phyloP scores from a whole-genome alignment of 1,140 invertebrate species.

The Maniola jurtina region DNA sequence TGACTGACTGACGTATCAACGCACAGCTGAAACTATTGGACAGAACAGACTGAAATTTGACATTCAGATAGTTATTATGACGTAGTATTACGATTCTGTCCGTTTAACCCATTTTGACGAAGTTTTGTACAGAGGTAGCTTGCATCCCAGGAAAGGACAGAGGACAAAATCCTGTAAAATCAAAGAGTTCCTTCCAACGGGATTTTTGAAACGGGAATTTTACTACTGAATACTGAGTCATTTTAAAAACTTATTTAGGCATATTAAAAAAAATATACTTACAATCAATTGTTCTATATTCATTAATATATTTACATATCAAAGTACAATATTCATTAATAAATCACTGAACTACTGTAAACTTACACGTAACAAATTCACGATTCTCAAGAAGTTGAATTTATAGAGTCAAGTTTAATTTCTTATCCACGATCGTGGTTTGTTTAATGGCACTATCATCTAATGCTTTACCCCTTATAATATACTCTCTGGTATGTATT shows the following conservation, averaged over 20 bases:
- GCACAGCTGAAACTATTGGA: too few species aligned
- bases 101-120: neutral
- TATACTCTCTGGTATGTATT: conserved; percentile 11
- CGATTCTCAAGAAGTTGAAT: conserved; percentile 33
- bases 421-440: conserved; percentile 19
- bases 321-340: neutral
- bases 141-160: too few species aligned
- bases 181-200: too few species aligned
- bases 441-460: conserved; percentile 42
- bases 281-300: neutral
- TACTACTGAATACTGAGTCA: neutral
- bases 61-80: too few species aligned
- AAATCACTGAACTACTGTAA: conserved; percentile 6
- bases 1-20: too few species aligned
- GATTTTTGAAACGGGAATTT: neutral
- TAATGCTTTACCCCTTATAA: conserved; percentile 12
- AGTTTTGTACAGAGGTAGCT: too few species aligned
- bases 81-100: too few species aligned
- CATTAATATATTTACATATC: conserved; percentile 1
- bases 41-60: too few species aligned
- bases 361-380: conserved; percentile 14
- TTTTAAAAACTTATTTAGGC: too few species aligned
- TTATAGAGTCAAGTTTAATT: conserved; percentile 33
- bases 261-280: neutral
- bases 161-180: too few species aligned